Conservation (phyloP, 2,797 vertebrate genomes). For the Melanotaenia trifasciata region DNA sequence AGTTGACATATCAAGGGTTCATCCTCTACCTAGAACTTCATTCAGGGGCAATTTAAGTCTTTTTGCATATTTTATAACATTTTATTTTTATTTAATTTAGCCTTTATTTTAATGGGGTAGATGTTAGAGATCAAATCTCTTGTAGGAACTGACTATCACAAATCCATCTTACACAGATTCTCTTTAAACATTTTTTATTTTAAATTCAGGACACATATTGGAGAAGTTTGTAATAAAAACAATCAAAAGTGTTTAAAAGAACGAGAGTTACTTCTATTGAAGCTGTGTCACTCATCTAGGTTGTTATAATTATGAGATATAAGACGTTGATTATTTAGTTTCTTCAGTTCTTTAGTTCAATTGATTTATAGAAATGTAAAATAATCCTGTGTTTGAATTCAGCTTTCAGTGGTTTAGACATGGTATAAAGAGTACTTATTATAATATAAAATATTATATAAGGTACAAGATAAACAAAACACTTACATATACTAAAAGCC, state of each 20-base stretch:
- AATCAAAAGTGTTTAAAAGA: too few relatives aligned
- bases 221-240: too few relatives aligned
- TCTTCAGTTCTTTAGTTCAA: not conserved
- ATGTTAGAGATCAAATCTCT: too few relatives aligned
- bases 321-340: not conserved
- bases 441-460: not conserved
- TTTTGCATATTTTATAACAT: not conserved
- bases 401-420: not conserved
- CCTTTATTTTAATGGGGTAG: too few relatives aligned
- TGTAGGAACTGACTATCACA: too few relatives aligned
- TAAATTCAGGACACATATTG: too few relatives aligned
- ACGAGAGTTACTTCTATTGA: too few relatives aligned
- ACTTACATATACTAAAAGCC: not conserved
- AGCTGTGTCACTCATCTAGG: not conserved
- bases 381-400: not conserved
- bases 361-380: not conserved
- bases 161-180: too few relatives aligned
- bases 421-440: not conserved
- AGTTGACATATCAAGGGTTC: conserved; percentile 34
- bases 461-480: not conserved
- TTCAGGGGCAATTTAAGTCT: conserved; percentile 22
- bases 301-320: not conserved
- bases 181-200: too few relatives aligned
- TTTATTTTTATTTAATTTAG: too few relatives aligned
- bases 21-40: conserved; percentile 34